A percentile compares a stretch with the other conserved stretches of the same genome.
Conservation (phyloP, 2,797 vertebrate genomes). For the Rhinatrema bivittatum region DNA sequence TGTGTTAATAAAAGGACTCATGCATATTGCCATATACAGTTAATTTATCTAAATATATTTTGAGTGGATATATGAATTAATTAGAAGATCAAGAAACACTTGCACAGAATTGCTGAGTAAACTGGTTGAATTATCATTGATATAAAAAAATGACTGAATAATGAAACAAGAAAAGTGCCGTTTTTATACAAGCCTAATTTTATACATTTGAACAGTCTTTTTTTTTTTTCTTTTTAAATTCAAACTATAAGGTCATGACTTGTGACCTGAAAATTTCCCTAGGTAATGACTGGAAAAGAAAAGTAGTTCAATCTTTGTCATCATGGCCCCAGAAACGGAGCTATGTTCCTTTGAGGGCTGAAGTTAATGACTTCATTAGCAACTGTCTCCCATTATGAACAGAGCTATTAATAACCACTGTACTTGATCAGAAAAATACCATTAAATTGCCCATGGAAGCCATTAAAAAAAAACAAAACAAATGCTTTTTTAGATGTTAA, state of each 20-base stretch:
- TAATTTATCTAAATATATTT: no score
- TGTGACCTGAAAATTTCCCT: background rate
- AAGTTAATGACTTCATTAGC: background rate
- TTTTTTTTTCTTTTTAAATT: conserved; percentile 2
- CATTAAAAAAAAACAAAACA: background rate
- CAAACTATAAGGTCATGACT: background rate
- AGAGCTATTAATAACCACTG: conserved; percentile 2
- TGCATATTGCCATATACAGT: no score
- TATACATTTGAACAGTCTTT: background rate
- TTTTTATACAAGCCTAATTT: no score
- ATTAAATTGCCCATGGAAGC: background rate
- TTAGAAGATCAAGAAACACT: no score
- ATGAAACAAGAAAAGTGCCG: no score
- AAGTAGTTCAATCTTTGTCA: background rate
- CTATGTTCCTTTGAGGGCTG: background rate
- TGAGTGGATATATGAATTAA: no score
- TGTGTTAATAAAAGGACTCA: no score
- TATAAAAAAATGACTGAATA: no score
- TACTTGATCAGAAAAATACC: background rate
- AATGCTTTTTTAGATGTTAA: background rate
- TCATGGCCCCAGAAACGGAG: background rate
- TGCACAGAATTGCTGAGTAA: no score
- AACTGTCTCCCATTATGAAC: background rate
- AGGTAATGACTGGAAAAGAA: background rate
- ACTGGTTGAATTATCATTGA: no score